Evolutionary conservation across 2,113 vertebrate genomes (phyloP).

Genomic region (Xerus inauris): DNA sequence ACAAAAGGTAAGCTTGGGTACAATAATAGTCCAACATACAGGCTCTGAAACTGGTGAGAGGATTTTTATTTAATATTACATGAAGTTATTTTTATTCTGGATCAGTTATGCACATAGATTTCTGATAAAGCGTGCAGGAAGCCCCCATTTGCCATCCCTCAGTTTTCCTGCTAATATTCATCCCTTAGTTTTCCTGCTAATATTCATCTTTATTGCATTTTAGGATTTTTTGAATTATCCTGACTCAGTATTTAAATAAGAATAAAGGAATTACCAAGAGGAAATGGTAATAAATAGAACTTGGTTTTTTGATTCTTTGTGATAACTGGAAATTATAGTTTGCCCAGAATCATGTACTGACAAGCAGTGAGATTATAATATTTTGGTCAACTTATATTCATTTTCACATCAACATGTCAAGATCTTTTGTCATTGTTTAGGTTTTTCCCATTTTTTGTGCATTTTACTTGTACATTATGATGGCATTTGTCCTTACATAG

Average conservation of each 20-base stretch:
- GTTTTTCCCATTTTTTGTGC: too few relatives aligned
- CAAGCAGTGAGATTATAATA: neutral
- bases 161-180: neutral
- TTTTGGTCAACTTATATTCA: neutral
- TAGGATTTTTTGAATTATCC: neutral
- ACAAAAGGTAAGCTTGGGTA: neutral
- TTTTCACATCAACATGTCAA: neutral
- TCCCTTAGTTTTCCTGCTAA: neutral
- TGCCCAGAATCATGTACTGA: neutral
- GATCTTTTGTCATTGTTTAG: neutral
- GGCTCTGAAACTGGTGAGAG: neutral
- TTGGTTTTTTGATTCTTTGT: neutral
- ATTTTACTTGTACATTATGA: too few relatives aligned
- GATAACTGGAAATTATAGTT: neutral
- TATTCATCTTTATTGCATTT: neutral
- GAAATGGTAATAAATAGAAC: neutral
- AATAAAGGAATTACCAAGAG: neutral
- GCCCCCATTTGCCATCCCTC: neutral
- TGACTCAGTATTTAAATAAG: neutral
- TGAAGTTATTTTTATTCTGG: neutral
- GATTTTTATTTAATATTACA: neutral
- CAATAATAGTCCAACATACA: neutral
- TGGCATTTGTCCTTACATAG: too few relatives aligned
- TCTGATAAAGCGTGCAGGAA: neutral
- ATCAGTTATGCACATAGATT: neutral